Base-by-base conservation (phyloP, 2,888 invertebrate species). In the Celastrina argiolus region DNA sequence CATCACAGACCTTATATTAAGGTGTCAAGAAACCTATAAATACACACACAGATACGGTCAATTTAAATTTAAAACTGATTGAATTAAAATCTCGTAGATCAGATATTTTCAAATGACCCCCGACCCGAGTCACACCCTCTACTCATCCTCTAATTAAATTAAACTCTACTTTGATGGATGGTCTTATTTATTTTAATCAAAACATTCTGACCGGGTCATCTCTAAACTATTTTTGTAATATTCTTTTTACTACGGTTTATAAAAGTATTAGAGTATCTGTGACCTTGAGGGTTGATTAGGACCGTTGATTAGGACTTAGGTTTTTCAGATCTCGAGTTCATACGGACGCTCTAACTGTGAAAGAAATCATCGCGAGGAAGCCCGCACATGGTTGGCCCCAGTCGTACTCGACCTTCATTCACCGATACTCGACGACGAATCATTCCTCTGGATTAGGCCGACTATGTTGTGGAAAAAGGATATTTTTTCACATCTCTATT, bases 61-160 rank as follows among this genome's bases (percentile, higher is more conserved):
- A 72, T 81, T 84, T 80, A 80, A 83, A 83, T 82, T 86, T 68
- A 70, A 73, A 67, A 67, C 69, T 68, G 66, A 74, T 70, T 70
- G 69, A 68, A 69, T 66, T 16, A 26, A 34, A 45, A 36, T 16
- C 41, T 42, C 41, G n/a, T 34, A 45, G 45, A 64, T 31, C 18
- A 31, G 14, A 64, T 16, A 45, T 51, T 51, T 64, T 51, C 31
- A 64, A 45, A 51, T 67, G 63, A 69, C 63, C 66, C 2, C n/a
- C 63, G 64, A 68, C 56, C 70, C 69, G 61, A 66, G 22, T 26
- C 10, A 22, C 39, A 39, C 61, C 36, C 34, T 31, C 34, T 12
- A 61, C 16, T 61, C 16, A 18, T 61, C 14, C 8, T 22, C 16
- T 61, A 61, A 61, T 61, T 61, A 61, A 18, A 61, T 61, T 39